Evolutionary conservation across 1,140 invertebrate species (phyloP).

Genomic region (Araneus ventricosus): DNA sequence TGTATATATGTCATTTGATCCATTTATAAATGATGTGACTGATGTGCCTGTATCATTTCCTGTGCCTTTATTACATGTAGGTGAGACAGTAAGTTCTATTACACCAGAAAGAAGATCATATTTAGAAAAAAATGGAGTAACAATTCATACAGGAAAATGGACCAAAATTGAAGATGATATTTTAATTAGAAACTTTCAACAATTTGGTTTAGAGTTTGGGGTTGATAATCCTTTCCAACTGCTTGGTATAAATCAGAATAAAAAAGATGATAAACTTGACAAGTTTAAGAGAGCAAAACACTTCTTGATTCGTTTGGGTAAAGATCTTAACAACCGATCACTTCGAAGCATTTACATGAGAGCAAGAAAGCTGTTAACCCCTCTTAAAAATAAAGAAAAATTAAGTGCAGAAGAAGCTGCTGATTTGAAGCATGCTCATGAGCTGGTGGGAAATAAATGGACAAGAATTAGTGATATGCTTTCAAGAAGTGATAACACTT

Average conservation of each 20-base stretch:
- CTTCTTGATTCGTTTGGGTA: slow-evolving; percentile 28
- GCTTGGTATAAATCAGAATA: not conserved
- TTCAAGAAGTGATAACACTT: not conserved
- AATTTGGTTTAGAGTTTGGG: not conserved
- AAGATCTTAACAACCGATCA: slow-evolving; percentile 20
- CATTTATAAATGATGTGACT: not conserved
- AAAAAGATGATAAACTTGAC: not conserved
- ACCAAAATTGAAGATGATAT: not conserved
- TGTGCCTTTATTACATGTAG: not conserved
- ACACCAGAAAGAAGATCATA: not conserved
- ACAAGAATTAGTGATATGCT: not conserved
- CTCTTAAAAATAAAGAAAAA: not conserved
- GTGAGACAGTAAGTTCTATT: not conserved
- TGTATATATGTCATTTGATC: not conserved
- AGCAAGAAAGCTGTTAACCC: not conserved
- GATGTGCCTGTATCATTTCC: slow-evolving; percentile 1
- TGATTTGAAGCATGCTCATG: not conserved
- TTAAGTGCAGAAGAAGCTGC: not conserved
- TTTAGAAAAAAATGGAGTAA: not conserved
- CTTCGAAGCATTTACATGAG: slow-evolving; percentile 9
- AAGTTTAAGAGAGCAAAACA: slow-evolving; percentile 38
- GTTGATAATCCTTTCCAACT: slow-evolving; percentile 11
- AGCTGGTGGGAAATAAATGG: slow-evolving; percentile 1
- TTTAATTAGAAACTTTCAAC: slow-evolving; percentile 12
- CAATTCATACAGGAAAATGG: not conserved